Evolutionary conservation across 2,888 invertebrate species (phyloP).

Genomic region (Amiota mariae): DNA sequence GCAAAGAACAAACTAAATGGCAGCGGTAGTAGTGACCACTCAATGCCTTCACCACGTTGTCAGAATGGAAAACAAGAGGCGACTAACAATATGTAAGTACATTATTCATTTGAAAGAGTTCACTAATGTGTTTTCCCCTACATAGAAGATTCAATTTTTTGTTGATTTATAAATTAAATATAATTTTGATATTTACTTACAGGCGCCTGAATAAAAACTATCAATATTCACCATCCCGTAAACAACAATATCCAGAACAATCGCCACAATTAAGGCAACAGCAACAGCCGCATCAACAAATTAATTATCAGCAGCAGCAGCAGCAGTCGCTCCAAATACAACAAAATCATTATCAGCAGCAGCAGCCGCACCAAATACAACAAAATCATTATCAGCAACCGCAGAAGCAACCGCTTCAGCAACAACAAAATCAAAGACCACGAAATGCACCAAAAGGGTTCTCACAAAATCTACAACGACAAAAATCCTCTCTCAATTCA

Average conservation of each 20-base stretch:
- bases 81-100: constrained; percentile 59
- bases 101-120: too few relatives aligned
- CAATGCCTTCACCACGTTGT: constrained; percentile 56
- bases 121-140: too few relatives aligned
- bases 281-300: constrained; percentile 67
- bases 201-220: constrained; percentile 57
- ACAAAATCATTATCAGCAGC: constrained; percentile 57
- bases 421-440: constrained; percentile 56
- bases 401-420: constrained; percentile 44
- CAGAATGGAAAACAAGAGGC: constrained; percentile 60
- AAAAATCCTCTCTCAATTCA: constrained; percentile 55
- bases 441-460: constrained; percentile 69
- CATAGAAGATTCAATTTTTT: too few relatives aligned
- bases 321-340: constrained; percentile 45
- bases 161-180: neutral
- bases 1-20: constrained; percentile 55
- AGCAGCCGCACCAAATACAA: constrained; percentile 66
- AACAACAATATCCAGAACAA: constrained; percentile 46
- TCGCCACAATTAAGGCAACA: constrained; percentile 49
- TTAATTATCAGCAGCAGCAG: constrained; percentile 38
- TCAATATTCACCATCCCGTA: constrained; percentile 43
- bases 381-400: constrained; percentile 38
- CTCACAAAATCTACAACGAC: constrained; percentile 57
- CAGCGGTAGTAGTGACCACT: constrained; percentile 44
- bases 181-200: constrained; percentile 22